These are phyloP conservation scores for Cenopis cana DNA, from an alignment of 2,888 invertebrate species.

Conservation along the genomic window DNA sequence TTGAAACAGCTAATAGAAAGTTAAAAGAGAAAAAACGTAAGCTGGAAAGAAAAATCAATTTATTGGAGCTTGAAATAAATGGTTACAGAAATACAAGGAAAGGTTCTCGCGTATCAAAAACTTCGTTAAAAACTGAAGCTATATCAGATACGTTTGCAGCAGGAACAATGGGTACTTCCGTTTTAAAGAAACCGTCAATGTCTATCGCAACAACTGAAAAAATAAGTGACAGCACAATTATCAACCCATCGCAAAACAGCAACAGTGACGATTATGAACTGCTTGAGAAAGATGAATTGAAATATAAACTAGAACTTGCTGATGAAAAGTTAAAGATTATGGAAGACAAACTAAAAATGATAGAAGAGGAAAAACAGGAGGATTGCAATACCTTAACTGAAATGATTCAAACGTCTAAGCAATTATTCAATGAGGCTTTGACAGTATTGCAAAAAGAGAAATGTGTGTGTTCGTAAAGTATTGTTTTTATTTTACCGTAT, in stretches of 20 bases:
- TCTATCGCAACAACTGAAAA: constrained; percentile 59
- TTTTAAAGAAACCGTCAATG: constrained; percentile 64
- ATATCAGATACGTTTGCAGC: constrained; percentile 50
- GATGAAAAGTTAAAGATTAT: constrained; percentile 88
- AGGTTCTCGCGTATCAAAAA: constrained; percentile 64
- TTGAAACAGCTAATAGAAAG: constrained; percentile 84
- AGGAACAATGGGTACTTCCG: constrained; percentile 50
- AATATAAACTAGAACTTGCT: constrained; percentile 84
- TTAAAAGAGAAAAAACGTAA: constrained; percentile 81
- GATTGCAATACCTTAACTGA: constrained; percentile 84
- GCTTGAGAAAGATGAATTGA: constrained; percentile 73
- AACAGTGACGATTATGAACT: constrained; percentile 61
- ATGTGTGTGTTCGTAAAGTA: constrained; percentile 67
- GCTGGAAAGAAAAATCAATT: constrained; percentile 63
- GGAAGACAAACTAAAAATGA: constrained; percentile 86
- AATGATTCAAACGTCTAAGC: constrained; percentile 85
- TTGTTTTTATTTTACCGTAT: constrained; percentile 43
- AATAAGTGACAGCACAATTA: constrained; percentile 62
- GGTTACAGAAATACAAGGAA: constrained; percentile 61
- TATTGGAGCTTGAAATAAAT: constrained; percentile 65
- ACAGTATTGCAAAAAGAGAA: constrained; percentile 75
- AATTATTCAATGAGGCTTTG: constrained; percentile 83
- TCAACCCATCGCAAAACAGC: constrained; percentile 61
- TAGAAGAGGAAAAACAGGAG: constrained; percentile 86
- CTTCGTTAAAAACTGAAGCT: constrained; percentile 58